Evolutionary conservation across 2,113 vertebrate species (phyloP), one percentile per base, ranked within the genome.

Genomic region (Eira barbara): DNA sequence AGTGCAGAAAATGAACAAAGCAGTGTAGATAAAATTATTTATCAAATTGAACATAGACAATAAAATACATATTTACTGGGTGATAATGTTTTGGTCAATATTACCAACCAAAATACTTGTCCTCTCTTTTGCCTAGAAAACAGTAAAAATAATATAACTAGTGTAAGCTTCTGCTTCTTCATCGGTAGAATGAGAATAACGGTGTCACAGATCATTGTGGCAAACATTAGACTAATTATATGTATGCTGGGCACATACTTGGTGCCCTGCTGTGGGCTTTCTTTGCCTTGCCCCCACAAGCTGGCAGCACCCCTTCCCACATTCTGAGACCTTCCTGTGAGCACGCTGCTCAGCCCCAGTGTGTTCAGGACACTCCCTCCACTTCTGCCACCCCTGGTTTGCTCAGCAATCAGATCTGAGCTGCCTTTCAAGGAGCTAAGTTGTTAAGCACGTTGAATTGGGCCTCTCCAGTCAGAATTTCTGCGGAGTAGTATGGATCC

Each of bases 151-250:
- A 47, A 1, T 2, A 14, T 7, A 12, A 36, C 15, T 8, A 10
- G 1, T 17, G 0, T 15, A 27, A 45, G 7, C 18, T 2, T 81
- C 36, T 59, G 34, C 31, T 52, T 27, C 81, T 61, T 71, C 65
- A 18, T 3, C 42, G 55, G 3, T 23, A 20, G 42, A 52, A 29
- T 0, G 29, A 69, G 13, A 63, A 29, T 14, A 49, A 17, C 2
- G 10, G 0, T 2, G 2, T 34, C 11, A 12, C 36, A 21, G 20
- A 2, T 4, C 7, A 0, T 0, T 2, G 13, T 1, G 9, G 4
- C 21, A 29, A 34, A 45, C 4, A 9, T 3, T 7, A 29, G 2
- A 3, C 15, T 4, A 29, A 3, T 13, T n/a, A 2, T 6, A 0
- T 14, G 55, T 36, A 5, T 4, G 29, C 69, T 20, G n/a, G 7